These are phyloP conservation scores for Cygnus atratus DNA, from an alignment of 2,113 vertebrate species.

Conservation along the genomic window DNA sequence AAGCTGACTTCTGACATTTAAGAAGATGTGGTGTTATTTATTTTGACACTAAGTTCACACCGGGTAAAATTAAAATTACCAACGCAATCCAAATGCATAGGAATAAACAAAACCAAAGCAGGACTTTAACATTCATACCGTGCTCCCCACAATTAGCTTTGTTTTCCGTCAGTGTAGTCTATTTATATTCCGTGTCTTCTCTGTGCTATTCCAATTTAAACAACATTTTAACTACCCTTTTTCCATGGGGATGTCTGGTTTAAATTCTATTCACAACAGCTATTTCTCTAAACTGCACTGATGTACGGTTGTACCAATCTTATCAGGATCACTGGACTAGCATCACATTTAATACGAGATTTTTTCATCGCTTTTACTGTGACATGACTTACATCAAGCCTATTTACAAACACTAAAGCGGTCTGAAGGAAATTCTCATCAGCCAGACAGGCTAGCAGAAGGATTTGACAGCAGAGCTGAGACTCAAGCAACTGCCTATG, in stretches of 20 bases:
- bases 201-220: conserved; percentile 6
- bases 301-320: conserved; percentile 16
- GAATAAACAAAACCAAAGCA: neutral
- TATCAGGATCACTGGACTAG: neutral
- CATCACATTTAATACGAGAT: neutral
- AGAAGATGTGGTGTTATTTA: neutral
- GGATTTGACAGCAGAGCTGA: conserved; percentile 31
- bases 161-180: neutral
- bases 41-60: neutral
- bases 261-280: conserved; percentile 41
- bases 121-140: neutral
- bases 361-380: conserved; percentile 53
- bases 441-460: conserved; percentile 13
- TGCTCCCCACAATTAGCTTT: neutral
- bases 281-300: conserved; percentile 36
- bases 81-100: neutral
- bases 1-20: neutral
- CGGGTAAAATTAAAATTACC: neutral
- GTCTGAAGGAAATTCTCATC: conserved; percentile 21
- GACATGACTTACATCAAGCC: conserved; percentile 49
- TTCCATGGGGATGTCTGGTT: neutral
- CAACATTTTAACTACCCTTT: conserved; percentile 21
- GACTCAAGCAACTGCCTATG: neutral
- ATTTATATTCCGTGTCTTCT: conserved; percentile 12
- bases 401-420: conserved; percentile 44